A percentile compares a stretch with the other conserved stretches of the same genome.
These are phyloP conservation scores for Sakesphorus luctuosus DNA, from an alignment of 2,113 vertebrate species.

Conservation along the genomic window DNA sequence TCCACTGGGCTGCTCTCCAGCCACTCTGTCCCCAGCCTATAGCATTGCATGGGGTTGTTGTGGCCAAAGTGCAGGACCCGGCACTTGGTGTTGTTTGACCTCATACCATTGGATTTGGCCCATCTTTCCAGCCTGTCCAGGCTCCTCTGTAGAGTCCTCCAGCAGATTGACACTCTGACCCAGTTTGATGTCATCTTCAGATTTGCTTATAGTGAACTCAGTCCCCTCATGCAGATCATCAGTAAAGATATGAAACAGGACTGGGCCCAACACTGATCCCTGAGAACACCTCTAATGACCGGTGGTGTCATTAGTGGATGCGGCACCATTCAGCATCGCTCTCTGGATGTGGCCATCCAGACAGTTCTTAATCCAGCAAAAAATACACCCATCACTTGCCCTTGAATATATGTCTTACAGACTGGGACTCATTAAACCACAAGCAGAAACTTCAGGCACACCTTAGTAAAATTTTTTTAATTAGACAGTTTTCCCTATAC, in stretches of 20 bases:
- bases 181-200: rapidly evolving
- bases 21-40: background rate
- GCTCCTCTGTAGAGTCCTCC: background rate
- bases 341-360: background rate
- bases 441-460: background rate
- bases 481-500: background rate
- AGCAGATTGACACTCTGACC: background rate
- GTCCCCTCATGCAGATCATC: background rate
- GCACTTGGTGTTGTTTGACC: no score
- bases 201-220: background rate
- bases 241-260: background rate
- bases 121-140: background rate
- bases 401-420: background rate
- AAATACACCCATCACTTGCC: background rate
- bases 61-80: background rate
- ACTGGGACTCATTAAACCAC: background rate
- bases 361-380: background rate
- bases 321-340: background rate
- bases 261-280: background rate
- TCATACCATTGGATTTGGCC: background rate
- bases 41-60: rapidly evolving
- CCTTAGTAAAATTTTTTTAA: background rate
- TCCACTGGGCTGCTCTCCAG: background rate
- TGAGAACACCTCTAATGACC: background rate
- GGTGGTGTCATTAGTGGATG: background rate